Base-by-base conservation (phyloP, 2,113 vertebrate species). In the Muscicapa adusta region DNA sequence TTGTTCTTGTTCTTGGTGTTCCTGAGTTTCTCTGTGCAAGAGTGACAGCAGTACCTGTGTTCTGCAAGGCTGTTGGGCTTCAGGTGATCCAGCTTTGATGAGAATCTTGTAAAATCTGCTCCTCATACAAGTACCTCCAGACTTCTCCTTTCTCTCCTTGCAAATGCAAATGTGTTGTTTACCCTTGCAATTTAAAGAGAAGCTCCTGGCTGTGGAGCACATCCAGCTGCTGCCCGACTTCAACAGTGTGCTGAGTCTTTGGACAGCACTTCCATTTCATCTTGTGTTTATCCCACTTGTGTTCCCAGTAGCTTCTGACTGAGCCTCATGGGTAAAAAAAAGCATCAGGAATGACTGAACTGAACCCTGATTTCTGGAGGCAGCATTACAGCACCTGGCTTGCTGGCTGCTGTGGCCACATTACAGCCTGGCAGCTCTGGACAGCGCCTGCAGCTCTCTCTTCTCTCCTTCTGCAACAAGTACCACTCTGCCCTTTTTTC, bases 1-100 rank as follows among this genome's bases (percentile, higher is more conserved):
- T 96, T 94, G 71, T 92, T 90, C 33, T 53, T 54, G 28, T 93
- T 86, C 47, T 83, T 1, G 3, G 43, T 85, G 66, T 73, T 80
- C 53, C 45, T 2, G 1, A 63, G 50, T 78, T 93, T 68, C 63
- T 54, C 31, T 54, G 0, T 56, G 56, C 43, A 38, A 40, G 36
- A 53, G 40, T 15, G 26, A 56, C 43, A 82, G 57, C 48, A 47
- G 15, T 33, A 18, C 36, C 70, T 71, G 22, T 14, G 10, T 58
- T 83, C 43, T 76, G 53, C 2, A 6, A 63, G 61, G 36, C 75
- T 6, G 2, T 40, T 2, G 3, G 24, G 34, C 47, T 58, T 38
- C 0, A 5, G 29, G 6, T 77, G 51, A 47, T 48, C 17, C 5
- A 26, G 31, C 29, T 78, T 62, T 40, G 57, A 74, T 34, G 47